Conservation (phyloP, 30 jellyfish, hydroid and myxozoan genomes). For the Clytia hemisphaerica region DNA sequence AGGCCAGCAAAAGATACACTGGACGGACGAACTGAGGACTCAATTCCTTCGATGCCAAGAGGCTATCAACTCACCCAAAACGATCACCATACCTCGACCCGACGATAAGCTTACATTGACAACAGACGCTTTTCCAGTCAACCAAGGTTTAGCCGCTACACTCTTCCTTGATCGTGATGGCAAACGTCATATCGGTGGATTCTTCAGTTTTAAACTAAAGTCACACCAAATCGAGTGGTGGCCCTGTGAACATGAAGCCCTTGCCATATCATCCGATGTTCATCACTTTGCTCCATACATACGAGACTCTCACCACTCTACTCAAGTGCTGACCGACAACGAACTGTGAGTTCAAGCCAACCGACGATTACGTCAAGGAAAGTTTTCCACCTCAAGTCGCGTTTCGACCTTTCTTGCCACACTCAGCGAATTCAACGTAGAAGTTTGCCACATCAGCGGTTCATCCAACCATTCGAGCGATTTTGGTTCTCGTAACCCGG, state of each 20-base stretch:
- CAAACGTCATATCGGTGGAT: conserved; percentile 4
- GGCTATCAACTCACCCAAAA: not conserved
- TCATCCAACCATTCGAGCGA: too few relatives aligned
- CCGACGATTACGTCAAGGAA: not conserved
- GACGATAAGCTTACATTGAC: conserved; percentile 9
- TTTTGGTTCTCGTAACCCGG: too few relatives aligned
- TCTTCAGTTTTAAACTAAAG: not conserved
- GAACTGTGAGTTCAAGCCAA: not conserved
- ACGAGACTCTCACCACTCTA: too few relatives aligned
- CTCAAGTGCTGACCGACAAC: not conserved
- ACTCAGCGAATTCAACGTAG: too few relatives aligned
- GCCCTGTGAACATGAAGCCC: not conserved
- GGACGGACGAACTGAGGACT: conserved; percentile 2
- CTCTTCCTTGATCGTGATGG: not conserved
- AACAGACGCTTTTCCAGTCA: not conserved
- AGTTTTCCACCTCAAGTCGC: not conserved
- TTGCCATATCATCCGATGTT: not conserved
- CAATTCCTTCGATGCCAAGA: conserved; percentile 11
- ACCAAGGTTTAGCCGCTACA: conserved; percentile 6
- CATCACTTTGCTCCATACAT: not conserved
- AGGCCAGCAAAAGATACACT: not conserved
- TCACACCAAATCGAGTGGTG: conserved; percentile 7
- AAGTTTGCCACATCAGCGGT: too few relatives aligned
- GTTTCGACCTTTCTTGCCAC: not conserved
- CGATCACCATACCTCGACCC: conserved; percentile 6